A percentile compares a stretch with the other conserved stretches of the same genome.
These are phyloP conservation scores for Chamaea fasciata DNA, from an alignment of 2,113 vertebrate species.

Conservation along the genomic window DNA sequence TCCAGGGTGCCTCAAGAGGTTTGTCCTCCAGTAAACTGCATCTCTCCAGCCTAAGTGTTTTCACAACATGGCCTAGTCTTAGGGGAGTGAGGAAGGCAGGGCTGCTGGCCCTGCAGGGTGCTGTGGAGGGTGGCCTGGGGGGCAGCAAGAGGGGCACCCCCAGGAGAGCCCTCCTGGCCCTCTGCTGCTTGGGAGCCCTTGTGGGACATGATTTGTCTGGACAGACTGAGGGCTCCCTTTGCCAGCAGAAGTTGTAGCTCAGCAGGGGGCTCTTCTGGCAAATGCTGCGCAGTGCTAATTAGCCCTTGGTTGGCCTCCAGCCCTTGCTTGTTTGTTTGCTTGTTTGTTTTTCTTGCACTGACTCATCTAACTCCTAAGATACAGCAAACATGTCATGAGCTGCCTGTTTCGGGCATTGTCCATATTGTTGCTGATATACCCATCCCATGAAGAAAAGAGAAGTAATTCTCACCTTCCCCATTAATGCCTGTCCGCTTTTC, in stretches of 20 bases:
- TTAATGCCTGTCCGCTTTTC: not conserved
- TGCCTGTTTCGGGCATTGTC: not conserved
- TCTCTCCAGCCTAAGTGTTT: not conserved
- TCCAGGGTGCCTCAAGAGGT: not conserved
- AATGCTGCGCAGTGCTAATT: not conserved
- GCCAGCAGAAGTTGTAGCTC: slow-evolving; percentile 16
- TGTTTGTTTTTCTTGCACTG: slow-evolving; percentile 32
- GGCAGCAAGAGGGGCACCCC: not conserved
- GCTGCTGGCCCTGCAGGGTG: not conserved
- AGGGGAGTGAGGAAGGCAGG: not conserved
- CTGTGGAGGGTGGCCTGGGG: not conserved
- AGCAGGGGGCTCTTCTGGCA: slow-evolving; percentile 3
- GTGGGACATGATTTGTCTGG: not conserved
- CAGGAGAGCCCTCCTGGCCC: not conserved
- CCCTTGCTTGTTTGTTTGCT: not conserved
- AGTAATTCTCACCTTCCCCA: not conserved
- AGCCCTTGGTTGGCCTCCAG: slow-evolving; percentile 24
- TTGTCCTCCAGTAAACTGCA: not conserved
- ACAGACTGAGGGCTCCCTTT: not conserved
- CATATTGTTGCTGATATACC: fast-evolving
- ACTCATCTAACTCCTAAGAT: not conserved
- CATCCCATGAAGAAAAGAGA: not conserved
- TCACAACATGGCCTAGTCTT: not conserved
- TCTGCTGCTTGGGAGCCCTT: not conserved
- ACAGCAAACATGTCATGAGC: not conserved